Base-by-base conservation (phyloP, 2,797 vertebrate species). In the Pachyuromys duprasi region DNA sequence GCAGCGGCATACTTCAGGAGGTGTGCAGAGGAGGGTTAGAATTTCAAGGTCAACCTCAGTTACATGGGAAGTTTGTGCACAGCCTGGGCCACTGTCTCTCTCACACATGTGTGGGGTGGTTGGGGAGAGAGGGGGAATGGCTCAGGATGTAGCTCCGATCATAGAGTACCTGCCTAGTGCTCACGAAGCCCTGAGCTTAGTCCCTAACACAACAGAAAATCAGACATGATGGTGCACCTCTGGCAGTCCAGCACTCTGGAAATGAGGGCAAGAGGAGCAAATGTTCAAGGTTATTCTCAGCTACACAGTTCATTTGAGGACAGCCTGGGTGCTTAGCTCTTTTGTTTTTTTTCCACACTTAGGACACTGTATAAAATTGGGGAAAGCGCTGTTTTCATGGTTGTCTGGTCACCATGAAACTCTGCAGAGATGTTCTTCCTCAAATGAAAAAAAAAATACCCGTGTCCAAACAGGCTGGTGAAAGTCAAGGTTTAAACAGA, bases 401-500 rank as follows among this genome's bases (percentile, higher is more conserved):
- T 53, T 87, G 93, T 90, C 86, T 88, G 63, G 6, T 75, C 49
- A 80, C 0, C 60, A 86, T 0, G 89, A 89, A 89, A 55, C 31
- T 28, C 3, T n/a, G 9, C 88, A 91, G 78, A 86, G 24, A 70
- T 36, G 4, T 8, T 70, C 22, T 12, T 74, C 17, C 42, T 69
- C 13, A 2, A 15, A 13, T 14, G 31, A 31, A 60, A 2, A 13
- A 6, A 6, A n/a, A 49, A 76, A 76, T 8, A 26, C 67, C 39
- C 45, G 39, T 22, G 31, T 53, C 12, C n/a, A 90, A 76, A 76
- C 15, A 57, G 72, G 53, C 69, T 42, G 53, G n/a, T 18, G 6
- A 75, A 91, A 79, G 24, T 53, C 78, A 36, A 96, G 65, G 49
- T 14, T 83, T 49, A 49, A 91, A 83, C 33, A 83, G 89, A 78